phyloP scores from a whole-genome alignment of 2,797 vertebrate genomes.

The Nyctalus aviator region DNA sequence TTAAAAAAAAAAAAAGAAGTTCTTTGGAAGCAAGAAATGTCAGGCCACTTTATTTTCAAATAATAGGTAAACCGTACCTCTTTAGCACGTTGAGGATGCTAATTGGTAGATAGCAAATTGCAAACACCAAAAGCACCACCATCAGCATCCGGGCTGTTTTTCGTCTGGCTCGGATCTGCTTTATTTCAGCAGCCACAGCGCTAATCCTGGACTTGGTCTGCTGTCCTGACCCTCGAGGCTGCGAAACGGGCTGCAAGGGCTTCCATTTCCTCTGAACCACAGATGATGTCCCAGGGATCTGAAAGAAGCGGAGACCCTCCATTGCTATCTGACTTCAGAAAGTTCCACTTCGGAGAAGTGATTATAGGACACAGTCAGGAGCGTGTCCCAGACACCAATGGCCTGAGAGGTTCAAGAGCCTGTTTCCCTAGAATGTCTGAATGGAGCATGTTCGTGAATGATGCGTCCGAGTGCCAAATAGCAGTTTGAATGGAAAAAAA shows the following conservation, averaged over 20 bases:
- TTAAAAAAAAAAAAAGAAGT: neutral
- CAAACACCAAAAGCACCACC: conserved; percentile 96
- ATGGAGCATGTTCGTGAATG: neutral
- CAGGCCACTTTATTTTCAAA: conserved; percentile 31
- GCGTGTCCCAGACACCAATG: neutral
- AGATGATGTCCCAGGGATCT: conserved; percentile 97
- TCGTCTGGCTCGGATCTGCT: conserved; percentile 94
- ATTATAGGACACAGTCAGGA: neutral
- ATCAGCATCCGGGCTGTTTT: conserved; percentile 98
- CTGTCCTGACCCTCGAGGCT: conserved; percentile 86
- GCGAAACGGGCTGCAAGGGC: conserved; percentile 89
- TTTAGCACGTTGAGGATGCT: conserved; percentile 98
- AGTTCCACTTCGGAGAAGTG: conserved; percentile 21
- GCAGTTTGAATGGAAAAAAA: neutral
- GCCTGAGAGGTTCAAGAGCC: neutral
- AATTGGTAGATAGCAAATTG: conserved; percentile 97
- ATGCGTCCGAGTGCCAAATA: neutral
- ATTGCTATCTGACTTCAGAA: conserved; percentile 48
- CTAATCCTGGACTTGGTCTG: conserved; percentile 90
- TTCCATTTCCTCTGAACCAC: conserved; percentile 95
- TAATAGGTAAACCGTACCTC: conserved; percentile 89
- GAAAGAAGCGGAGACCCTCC: conserved; percentile 60
- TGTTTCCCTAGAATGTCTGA: neutral
- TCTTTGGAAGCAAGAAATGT: conserved; percentile 22
- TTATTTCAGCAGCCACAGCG: conserved; percentile 95